Percentiles rank a stretch among this genome's conserved stretches.
Evolutionary conservation across 2,797 vertebrate species (phyloP).

Genomic region (Enteromius fasciolatus): DNA sequence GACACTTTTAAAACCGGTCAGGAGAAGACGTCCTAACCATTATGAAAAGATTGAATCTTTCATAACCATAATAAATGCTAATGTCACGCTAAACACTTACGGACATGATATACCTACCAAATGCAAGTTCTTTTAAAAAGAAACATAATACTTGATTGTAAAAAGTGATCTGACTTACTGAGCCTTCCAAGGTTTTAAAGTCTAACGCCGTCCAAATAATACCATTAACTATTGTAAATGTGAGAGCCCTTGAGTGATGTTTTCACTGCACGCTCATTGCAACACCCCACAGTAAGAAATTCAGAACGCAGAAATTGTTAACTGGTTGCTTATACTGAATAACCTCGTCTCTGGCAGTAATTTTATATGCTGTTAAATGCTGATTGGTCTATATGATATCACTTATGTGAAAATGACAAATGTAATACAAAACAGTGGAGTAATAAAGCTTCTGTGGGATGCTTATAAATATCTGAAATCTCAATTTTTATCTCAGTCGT

Average conservation of each 20-base stretch:
- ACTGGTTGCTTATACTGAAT: background rate
- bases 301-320: background rate
- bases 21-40: background rate
- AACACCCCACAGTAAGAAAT: background rate
- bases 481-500: background rate
- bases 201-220: background rate
- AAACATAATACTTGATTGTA: conserved; percentile 18
- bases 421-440: background rate
- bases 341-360: background rate
- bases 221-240: background rate
- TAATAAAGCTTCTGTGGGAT: background rate
- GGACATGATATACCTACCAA: background rate
- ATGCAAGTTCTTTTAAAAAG: background rate
- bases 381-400: background rate
- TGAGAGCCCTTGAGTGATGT: conserved; percentile 8
- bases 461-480: conserved; percentile 21
- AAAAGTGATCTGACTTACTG: background rate
- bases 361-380: background rate
- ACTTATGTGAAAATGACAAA: background rate
- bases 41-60: background rate
- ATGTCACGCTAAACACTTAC: conserved; percentile 5
- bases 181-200: background rate
- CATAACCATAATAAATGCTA: conserved; percentile 6
- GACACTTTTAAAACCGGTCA: background rate
- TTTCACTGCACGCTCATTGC: background rate